phyloP scores from a whole-genome alignment of 1,140 invertebrate species.

The Heliconius hermathena region DNA sequence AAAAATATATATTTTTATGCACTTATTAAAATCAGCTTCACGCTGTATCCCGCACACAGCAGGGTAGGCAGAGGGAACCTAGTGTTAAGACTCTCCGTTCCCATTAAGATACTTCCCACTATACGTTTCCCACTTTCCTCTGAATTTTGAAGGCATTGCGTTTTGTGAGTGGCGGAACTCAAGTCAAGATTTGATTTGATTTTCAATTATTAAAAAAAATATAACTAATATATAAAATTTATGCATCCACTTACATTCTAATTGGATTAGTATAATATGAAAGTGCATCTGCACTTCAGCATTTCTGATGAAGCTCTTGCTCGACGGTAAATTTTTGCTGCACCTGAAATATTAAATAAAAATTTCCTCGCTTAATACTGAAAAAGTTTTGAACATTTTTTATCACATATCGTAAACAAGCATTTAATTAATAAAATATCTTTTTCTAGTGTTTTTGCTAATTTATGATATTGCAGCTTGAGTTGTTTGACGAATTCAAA shows the following conservation, averaged over 20 bases:
- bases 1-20: neutral
- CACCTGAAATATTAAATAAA: neutral
- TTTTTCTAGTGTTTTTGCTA: no score
- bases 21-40: neutral
- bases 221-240: neutral
- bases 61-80: no score
- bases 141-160: no score
- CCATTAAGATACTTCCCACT: no score
- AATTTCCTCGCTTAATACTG: neutral
- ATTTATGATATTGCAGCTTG: no score
- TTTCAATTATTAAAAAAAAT: neutral
- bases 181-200: no score
- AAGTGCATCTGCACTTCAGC: neutral
- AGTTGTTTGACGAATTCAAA: no score
- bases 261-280: neutral
- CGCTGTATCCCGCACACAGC: no score
- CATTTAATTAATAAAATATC: neutral
- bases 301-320: conserved; percentile 11
- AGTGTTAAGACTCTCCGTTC: no score
- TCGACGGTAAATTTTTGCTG: neutral
- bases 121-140: no score
- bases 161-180: no score
- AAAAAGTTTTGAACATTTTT: neutral
- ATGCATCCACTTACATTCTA: neutral
- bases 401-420: neutral